Percentiles rank a stretch among this genome's conserved stretches.
These are phyloP conservation scores for Tragulus kanchil DNA, from an alignment of 2,113 vertebrate species.

Conservation along the genomic window DNA sequence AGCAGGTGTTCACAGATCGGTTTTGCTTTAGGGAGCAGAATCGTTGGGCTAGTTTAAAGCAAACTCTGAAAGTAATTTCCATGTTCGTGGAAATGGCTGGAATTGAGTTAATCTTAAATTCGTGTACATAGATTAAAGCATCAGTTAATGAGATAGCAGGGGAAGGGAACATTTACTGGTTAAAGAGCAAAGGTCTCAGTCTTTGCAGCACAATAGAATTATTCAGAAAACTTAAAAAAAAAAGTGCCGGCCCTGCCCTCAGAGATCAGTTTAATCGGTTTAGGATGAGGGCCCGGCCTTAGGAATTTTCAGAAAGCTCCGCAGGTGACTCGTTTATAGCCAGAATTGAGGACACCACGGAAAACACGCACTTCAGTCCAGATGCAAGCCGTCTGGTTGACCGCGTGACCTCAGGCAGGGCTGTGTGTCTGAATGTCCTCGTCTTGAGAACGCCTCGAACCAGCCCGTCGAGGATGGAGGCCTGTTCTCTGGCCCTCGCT, in stretches of 20 bases:
- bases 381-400: neutral
- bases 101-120: constrained; percentile 8
- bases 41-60: neutral
- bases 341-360: neutral
- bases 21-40: neutral
- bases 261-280: neutral
- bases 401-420: neutral
- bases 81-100: neutral
- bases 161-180: neutral
- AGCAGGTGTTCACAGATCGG: neutral
- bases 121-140: neutral
- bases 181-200: constrained; percentile 21
- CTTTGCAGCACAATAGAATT: neutral
- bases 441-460: neutral
- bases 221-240: neutral
- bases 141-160: neutral
- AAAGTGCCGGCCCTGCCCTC: neutral
- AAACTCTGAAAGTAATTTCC: neutral
- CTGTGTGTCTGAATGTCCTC: neutral
- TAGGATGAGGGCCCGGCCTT: neutral
- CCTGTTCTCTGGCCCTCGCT: neutral
- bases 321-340: neutral
- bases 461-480: rapidly evolving
- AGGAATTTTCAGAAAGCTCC: neutral
- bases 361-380: neutral